These are phyloP conservation scores for Etheostoma cragini DNA, from an alignment of 2,113 vertebrate genomes.

Conservation along the genomic window DNA sequence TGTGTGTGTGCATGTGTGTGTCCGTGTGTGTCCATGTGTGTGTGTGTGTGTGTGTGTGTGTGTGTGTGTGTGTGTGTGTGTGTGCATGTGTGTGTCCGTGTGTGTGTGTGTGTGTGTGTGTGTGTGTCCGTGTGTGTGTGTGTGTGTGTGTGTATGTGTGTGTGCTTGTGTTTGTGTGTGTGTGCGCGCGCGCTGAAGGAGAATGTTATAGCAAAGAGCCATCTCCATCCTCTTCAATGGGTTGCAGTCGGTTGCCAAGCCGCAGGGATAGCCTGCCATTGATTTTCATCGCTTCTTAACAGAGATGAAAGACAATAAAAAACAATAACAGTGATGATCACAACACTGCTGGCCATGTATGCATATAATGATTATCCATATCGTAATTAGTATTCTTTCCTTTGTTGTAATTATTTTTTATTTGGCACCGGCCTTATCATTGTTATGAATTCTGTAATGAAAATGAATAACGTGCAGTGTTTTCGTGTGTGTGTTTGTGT, in stretches of 20 bases:
- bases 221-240: slow-evolving; percentile 66
- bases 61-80: slow-evolving; percentile 23
- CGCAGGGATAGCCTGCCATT: slow-evolving; percentile 78
- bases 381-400: slow-evolving; percentile 74
- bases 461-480: slow-evolving; percentile 47
- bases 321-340: slow-evolving; percentile 83
- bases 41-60: slow-evolving; percentile 37
- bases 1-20: slow-evolving; percentile 22
- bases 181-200: slow-evolving; percentile 41
- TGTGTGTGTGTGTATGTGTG: slow-evolving; percentile 38
- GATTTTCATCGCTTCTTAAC: slow-evolving; percentile 81
- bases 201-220: slow-evolving; percentile 57
- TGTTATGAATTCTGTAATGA: slow-evolving; percentile 64
- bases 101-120: slow-evolving; percentile 1
- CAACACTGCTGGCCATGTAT: slow-evolving; percentile 74
- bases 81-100: slow-evolving; percentile 56
- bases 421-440: slow-evolving; percentile 62
- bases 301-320: slow-evolving; percentile 84
- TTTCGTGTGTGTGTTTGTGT: slow-evolving; percentile 27
- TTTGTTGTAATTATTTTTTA: slow-evolving; percentile 74
- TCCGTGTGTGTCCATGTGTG: slow-evolving; percentile 46
- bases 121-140: slow-evolving; percentile 51
- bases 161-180: slow-evolving; percentile 46
- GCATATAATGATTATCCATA: slow-evolving; percentile 74
- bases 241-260: slow-evolving; percentile 75